Evolutionary conservation across 2,888 invertebrate genomes (phyloP).

Genomic region (Catocala sponsa): DNA sequence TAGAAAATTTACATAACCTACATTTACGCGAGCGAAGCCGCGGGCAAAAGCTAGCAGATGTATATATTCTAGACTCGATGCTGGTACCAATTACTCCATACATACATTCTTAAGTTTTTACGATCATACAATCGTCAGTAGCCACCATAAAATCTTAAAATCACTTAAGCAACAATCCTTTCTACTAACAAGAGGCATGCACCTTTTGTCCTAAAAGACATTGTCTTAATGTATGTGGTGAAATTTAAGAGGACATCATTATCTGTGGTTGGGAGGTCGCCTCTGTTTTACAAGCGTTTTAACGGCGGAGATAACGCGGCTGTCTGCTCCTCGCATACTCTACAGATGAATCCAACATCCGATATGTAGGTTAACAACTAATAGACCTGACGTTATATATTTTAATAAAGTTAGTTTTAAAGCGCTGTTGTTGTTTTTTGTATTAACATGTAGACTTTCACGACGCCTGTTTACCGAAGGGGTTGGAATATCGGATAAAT

Average conservation of each 20-base stretch:
- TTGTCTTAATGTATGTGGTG: constrained; percentile 24
- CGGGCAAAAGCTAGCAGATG: no score
- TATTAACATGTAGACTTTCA: no score
- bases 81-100: no score
- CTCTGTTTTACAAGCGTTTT: constrained; percentile 59
- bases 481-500: no score
- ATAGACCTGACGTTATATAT: constrained; percentile 44
- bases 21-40: no score
- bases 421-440: no score
- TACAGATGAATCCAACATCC: constrained; percentile 84
- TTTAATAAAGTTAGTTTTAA: background rate
- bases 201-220: constrained; percentile 42
- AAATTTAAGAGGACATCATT: constrained; percentile 58
- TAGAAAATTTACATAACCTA: no score
- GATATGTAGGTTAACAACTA: constrained; percentile 40
- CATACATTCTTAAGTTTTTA: background rate
- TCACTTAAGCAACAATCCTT: constrained; percentile 23
- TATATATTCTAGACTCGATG: no score
- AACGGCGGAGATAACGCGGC: constrained; percentile 55
- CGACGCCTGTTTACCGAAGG: no score
- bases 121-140: constrained; percentile 10
- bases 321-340: constrained; percentile 65
- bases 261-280: constrained; percentile 55
- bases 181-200: constrained; percentile 19
- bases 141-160: constrained; percentile 14